Base-by-base conservation (phyloP, 2,888 invertebrate species). In the Craniophora ligustri region DNA sequence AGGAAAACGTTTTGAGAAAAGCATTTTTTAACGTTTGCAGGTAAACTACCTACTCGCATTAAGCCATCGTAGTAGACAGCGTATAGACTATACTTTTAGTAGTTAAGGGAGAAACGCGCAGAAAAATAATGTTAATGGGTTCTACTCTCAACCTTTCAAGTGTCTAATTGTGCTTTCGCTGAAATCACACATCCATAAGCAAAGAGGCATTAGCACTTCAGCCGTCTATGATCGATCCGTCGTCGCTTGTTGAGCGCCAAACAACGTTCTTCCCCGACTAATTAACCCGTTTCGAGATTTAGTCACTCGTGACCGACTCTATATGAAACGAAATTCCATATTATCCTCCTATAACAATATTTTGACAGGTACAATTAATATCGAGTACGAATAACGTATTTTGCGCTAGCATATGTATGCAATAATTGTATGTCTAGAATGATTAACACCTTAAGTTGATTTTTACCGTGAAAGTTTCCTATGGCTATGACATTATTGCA, bases 231-330 rank as follows among this genome's bases (percentile, higher is more conserved):
- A 59, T 59, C 51, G 49, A 64, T 59, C 38, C 49, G 35, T 16
- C 49, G 38, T 15, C 30, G 51, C 34, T 55, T 53, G 34, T 47
- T 46, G 40, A 56, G 47, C 35, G 14, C 49, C 32, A 21, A 50
- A 23, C 35, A 16, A 48, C 35, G 39, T 56, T 39, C 31, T 51
- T 56, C 26, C 40, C 16, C 39, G 34, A 50, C 50, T 67, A 63
- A 67, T 67, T 64, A 56, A 49, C 46, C 34, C 44, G 34, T 56
- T 53, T 32, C 42, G 26, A 40, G 23, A 40, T 64, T 45, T 44
- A 15, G 46, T 39, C 34, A 53, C 23, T 35, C 15, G 10, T 21
- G 45, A 34, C 28, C 47, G 32, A 34, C 44, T 41, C 26, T 32
- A 18, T 42, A 48, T 34, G 16, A 32, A 31, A 28, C 19, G 10